phyloP scores from a whole-genome alignment of 2,888 invertebrate species.

The Amphipoea oculea region DNA sequence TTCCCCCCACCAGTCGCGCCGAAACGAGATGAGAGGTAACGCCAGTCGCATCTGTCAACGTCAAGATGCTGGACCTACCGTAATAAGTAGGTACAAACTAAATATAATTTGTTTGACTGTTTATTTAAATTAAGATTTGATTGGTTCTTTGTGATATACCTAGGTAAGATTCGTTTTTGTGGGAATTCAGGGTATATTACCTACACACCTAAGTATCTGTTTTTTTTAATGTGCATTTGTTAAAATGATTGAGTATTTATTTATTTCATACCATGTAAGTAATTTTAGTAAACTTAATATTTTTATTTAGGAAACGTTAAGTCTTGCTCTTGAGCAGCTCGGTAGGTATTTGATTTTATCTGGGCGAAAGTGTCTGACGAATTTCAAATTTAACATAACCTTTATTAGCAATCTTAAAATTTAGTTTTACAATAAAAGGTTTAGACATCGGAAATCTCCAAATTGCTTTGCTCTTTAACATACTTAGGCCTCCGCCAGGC shows the following conservation, averaged over 20 bases:
- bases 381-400: neutral
- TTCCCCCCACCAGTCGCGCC: conserved; percentile 73
- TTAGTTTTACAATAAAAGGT: neutral
- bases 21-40: conserved; percentile 62
- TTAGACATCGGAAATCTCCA: neutral
- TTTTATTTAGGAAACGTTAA: too few relatives aligned
- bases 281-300: neutral
- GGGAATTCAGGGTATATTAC: neutral
- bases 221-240: neutral
- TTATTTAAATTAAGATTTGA: conserved; percentile 1
- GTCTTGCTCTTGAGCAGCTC: neutral
- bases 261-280: neutral
- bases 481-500: too few relatives aligned
- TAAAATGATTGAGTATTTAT: neutral
- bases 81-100: conserved; percentile 20
- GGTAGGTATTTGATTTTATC: neutral
- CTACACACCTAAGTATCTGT: neutral
- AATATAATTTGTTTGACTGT: conserved; percentile 15
- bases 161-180: conserved; percentile 3
- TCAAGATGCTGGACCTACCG: conserved; percentile 67
- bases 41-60: conserved; percentile 76
- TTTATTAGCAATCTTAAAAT: neutral
- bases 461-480: neutral
- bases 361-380: too few relatives aligned
- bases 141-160: neutral